Conservation (phyloP, 37 sponge, comb jelly and placozoan species). For the Eunapius fragilis region DNA sequence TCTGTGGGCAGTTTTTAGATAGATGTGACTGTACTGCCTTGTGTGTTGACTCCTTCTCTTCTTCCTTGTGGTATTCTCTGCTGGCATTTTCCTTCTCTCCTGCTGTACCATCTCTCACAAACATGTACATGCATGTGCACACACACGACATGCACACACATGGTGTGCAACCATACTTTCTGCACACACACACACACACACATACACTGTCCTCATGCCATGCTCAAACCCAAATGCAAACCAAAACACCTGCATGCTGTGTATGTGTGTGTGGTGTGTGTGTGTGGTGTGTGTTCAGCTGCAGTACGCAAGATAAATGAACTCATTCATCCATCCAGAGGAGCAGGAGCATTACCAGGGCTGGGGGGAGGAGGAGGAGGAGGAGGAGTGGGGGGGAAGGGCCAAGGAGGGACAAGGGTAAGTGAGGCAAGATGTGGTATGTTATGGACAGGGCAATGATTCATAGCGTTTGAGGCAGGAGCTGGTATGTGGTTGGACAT, state of each 20-base stretch:
- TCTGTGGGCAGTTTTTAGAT: not conserved
- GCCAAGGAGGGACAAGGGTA: not conserved
- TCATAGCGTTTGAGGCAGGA: too few species aligned
- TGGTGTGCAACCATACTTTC: not conserved
- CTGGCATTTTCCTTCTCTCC: not conserved
- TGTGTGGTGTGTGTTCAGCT: not conserved
- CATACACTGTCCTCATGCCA: not conserved
- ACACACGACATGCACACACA: not conserved
- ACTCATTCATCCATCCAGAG: conserved; percentile 9
- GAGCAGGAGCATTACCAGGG: not conserved
- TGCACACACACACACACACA: not conserved
- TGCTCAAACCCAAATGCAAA: not conserved
- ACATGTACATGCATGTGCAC: not conserved
- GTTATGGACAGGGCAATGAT: too few species aligned
- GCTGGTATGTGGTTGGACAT: too few species aligned
- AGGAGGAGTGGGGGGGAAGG: conserved; percentile 8
- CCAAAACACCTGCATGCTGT: not conserved
- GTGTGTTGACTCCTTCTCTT: not conserved
- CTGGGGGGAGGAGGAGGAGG: conserved; percentile 3
- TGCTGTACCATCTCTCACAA: not conserved
- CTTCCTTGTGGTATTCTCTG: not conserved
- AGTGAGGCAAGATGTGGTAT: conserved; percentile 12
- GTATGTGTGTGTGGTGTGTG: not conserved
- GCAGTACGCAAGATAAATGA: not conserved
- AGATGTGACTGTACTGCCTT: not conserved